phyloP scores from a whole-genome alignment of 2,888 invertebrate species.

The Oasisia sp. region DNA sequence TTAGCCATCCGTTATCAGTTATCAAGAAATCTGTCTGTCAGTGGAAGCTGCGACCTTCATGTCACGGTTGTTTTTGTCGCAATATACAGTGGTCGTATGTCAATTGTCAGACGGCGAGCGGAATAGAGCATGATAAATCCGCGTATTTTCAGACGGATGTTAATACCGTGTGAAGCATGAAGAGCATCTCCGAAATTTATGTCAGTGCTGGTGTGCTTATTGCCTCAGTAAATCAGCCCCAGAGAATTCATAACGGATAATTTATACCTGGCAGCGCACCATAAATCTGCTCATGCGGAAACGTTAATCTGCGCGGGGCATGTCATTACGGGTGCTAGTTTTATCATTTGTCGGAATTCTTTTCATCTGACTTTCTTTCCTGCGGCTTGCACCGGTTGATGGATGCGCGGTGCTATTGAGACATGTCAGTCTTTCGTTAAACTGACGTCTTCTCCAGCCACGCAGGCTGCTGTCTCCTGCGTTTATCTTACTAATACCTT shows the following conservation, averaged over 20 bases:
- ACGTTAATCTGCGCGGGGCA: neutral
- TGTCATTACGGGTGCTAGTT: neutral
- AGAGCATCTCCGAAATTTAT: constrained; percentile 17
- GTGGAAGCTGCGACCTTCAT: neutral
- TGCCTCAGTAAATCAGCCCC: constrained; percentile 17
- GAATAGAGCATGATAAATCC: neutral
- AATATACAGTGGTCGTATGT: constrained; percentile 12
- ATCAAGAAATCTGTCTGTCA: constrained; percentile 4
- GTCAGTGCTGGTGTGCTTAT: constrained; percentile 1
- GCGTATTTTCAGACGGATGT: constrained; percentile 9
- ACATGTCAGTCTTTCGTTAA: neutral
- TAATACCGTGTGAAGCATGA: constrained; percentile 13
- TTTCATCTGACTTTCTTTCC: constrained; percentile 13
- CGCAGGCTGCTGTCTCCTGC: neutral
- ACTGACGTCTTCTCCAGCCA: neutral
- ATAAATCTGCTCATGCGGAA: constrained; percentile 7
- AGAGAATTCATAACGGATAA: constrained; percentile 7
- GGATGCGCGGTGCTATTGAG: neutral
- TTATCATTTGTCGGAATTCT: constrained; percentile 11
- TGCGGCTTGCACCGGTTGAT: neutral
- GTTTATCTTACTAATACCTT: constrained; percentile 14
- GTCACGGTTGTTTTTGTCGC: neutral
- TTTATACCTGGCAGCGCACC: neutral
- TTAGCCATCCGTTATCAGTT: neutral
- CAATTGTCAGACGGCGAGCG: neutral